Base-by-base conservation (phyloP, 2,888 invertebrate species). In the Trichopria drosophilae region DNA sequence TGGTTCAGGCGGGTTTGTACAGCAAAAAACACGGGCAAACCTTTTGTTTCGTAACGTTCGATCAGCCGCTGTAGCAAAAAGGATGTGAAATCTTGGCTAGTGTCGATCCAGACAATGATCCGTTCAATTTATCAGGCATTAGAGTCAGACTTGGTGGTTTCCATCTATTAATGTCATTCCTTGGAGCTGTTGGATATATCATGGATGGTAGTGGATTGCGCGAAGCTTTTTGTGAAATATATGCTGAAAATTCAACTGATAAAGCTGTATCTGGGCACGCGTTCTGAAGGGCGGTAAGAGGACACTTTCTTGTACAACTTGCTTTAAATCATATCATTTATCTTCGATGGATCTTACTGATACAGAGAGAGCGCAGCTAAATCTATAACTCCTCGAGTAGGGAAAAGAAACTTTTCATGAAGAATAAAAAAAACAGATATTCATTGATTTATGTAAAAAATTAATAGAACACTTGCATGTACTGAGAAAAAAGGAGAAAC, bases 161-260 rank as follows among this genome's bases (percentile, higher is more conserved):
- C 58, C 68, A 71, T 51, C 29, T 61, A 23, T 24, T 69, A 12
- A 68, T 71, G 67, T 68, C 64, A 13, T 75, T 65, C 47, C 45
- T 72, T 36, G 67, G 68, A 46, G 23, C 61, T 6, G 57, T 73
- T 32, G 73, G 73, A 19, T 53, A 60, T 42, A 57, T 72, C 18
- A n/a, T n/a, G n/a, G n/a, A n/a, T n/a, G n/a, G n/a, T 9, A 66
- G 63, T 50, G 68, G 67, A 15, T 34, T 68, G n/a, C 57, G 58
- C 20, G 64, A 67, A 32, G 39, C 60, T n/a, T 59, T 62, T 23
- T 41, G 40, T 36, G 42, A 26, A 12, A 60, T 67, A 31, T 67
- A 58, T 57, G 60, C 71, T 56, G 52, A 55, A 43, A 57, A 53
- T 29, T 61, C 63, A 10, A 53, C 56, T 13, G 65, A 7, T 63